Percentiles rank a stretch among this genome's conserved stretches.
phyloP scores from a whole-genome alignment of 1,140 invertebrate genomes.

The Oryctes rhinoceros region DNA sequence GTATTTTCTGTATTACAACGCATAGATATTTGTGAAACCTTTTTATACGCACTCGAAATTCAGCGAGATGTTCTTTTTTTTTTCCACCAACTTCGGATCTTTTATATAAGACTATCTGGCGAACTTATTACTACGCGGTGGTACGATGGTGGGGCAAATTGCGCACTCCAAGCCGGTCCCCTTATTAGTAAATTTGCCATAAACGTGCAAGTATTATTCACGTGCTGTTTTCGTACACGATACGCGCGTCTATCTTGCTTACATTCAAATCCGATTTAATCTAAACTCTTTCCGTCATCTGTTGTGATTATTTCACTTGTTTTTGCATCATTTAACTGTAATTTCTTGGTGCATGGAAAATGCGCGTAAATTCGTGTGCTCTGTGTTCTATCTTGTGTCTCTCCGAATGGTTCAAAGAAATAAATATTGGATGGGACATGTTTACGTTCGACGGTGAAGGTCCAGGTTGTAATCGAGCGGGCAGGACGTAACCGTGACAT shows the following conservation, averaged over 20 bases:
- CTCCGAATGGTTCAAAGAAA: not conserved
- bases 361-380: not conserved
- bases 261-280: not conserved
- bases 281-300: no score
- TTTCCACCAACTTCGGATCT: not conserved
- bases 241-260: not conserved
- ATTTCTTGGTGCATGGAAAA: not conserved
- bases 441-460: not conserved
- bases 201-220: conserved; percentile 35
- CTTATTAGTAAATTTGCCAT: conserved; percentile 34
- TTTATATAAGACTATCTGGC: not conserved
- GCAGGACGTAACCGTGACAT: not conserved
- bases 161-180: conserved; percentile 30
- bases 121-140: not conserved
- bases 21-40: no score
- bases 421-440: not conserved
- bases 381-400: not conserved
- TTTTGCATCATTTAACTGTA: not conserved
- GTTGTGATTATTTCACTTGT: not conserved
- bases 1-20: no score
- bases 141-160: conserved; percentile 24
- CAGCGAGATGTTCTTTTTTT: not conserved
- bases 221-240: not conserved
- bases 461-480: not conserved
- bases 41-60: not conserved